phyloP scores from a whole-genome alignment of 2,888 invertebrate species.

The Phorcus lineatus region DNA sequence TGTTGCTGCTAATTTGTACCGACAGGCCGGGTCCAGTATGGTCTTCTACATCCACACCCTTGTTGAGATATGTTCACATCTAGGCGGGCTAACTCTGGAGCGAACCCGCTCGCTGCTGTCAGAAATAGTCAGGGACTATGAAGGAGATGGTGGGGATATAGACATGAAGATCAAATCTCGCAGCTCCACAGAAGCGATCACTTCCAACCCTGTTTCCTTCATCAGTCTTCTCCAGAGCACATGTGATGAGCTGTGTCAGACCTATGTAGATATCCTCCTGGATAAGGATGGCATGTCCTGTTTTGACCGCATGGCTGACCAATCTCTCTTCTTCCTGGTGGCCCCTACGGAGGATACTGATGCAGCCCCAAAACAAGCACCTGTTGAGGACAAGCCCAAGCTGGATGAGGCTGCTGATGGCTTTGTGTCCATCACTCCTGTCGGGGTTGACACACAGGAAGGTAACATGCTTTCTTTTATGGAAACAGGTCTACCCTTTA shows the following conservation, averaged over 20 bases:
- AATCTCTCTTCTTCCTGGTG: conserved; percentile 80
- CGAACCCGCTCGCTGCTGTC: conserved; percentile 43
- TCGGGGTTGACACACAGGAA: conserved; percentile 15
- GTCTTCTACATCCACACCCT: conserved; percentile 87
- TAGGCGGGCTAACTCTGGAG: conserved; percentile 47
- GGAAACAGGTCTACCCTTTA: no score
- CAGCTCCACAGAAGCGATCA: conserved; percentile 28
- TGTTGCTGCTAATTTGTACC: conserved; percentile 75
- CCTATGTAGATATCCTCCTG: conserved; percentile 69
- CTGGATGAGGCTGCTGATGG: conserved; percentile 1
- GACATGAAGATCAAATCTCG: neutral
- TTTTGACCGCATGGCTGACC: conserved; percentile 76
- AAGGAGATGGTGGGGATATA: neutral
- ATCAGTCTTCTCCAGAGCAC: conserved; percentile 60
- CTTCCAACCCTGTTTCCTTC: conserved; percentile 54
- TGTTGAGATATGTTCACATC: conserved; percentile 85
- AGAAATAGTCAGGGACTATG: neutral
- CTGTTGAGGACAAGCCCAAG: neutral
- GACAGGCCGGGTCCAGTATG: conserved; percentile 92
- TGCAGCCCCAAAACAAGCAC: conserved; percentile 54
- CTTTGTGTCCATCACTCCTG: neutral
- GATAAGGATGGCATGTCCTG: conserved; percentile 67
- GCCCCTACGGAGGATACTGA: conserved; percentile 79
- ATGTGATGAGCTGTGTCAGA: conserved; percentile 70
- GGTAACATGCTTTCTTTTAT: neutral